Percentiles rank a stretch among this genome's conserved stretches.
Conservation (phyloP, 2,888 invertebrate species). For the Syrphus vitripennis region DNA sequence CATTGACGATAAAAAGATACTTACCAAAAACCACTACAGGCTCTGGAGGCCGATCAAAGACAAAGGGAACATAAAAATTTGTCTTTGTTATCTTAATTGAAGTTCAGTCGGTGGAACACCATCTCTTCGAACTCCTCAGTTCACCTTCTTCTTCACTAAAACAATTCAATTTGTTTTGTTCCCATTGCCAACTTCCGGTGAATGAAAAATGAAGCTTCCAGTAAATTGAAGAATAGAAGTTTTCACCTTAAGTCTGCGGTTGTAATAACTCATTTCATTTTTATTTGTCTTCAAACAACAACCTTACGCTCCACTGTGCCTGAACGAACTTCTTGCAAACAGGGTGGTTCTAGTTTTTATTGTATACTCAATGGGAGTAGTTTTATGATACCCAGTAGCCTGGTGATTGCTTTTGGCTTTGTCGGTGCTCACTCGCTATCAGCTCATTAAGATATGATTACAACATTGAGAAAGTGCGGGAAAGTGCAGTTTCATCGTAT, state of each 20-base stretch:
- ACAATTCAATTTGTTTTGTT: conserved; percentile 65
- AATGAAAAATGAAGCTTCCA: conserved; percentile 1
- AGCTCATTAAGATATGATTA: conserved; percentile 69
- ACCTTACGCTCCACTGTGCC: conserved; percentile 56
- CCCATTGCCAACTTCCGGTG: conserved; percentile 36
- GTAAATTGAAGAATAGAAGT: not conserved
- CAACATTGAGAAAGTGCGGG: conserved; percentile 43
- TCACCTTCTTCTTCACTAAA: not conserved
- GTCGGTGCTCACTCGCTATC: conserved; percentile 61
- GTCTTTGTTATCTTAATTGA: conserved; percentile 68
- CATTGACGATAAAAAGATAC: conserved; percentile 10
- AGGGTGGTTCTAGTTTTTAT: conserved; percentile 43
- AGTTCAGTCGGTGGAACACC: conserved; percentile 29
- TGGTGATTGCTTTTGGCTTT: conserved; percentile 12
- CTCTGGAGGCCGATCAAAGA: not conserved
- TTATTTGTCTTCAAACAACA: not conserved
- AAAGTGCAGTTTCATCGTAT: conserved; percentile 61
- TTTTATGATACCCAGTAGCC: conserved; percentile 40
- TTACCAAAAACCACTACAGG: not conserved
- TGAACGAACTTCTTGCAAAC: conserved; percentile 24
- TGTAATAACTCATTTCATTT: conserved; percentile 50
- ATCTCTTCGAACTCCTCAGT: not conserved
- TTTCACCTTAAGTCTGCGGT: conserved; percentile 8
- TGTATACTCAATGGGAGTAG: not conserved
- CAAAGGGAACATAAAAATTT: conserved; percentile 33